Evolutionary conservation across 64 coral and sea anemone species (phyloP).

Genomic region (Porites lutea): DNA sequence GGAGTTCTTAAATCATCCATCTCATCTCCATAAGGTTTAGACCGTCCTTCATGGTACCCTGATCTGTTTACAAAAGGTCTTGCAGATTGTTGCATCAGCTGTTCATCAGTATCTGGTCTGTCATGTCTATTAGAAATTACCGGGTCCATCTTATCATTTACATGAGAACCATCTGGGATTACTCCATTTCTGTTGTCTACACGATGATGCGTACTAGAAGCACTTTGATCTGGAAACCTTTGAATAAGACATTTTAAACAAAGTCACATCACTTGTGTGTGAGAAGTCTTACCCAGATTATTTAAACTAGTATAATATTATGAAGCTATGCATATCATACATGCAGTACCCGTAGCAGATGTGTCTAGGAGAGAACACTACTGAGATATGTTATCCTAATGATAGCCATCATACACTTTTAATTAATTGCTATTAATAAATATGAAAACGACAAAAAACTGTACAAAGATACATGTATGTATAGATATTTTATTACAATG

Average conservation of each 20-base stretch:
- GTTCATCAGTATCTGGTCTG: neutral
- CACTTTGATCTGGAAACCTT: constrained; percentile 17
- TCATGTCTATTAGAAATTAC: constrained; percentile 1
- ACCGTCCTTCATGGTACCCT: neutral
- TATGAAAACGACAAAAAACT: too few species aligned
- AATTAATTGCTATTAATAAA: too few species aligned
- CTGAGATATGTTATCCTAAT: too few species aligned
- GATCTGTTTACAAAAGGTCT: neutral
- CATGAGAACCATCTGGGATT: neutral
- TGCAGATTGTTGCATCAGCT: neutral
- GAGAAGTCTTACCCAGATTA: neutral
- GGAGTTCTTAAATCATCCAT: constrained; percentile 12
- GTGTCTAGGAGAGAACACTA: too few species aligned
- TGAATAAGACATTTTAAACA: neutral
- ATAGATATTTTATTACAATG: too few species aligned
- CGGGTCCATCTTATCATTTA: neutral
- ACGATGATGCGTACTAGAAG: neutral
- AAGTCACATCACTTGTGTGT: neutral
- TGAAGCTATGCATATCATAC: too few species aligned
- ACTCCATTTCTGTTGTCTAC: neutral
- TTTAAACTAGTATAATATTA: too few species aligned
- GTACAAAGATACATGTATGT: too few species aligned
- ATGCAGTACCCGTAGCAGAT: too few species aligned
- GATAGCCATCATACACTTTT: too few species aligned
- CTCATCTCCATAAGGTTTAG: constrained; percentile 1